A percentile compares a stretch with the other conserved stretches of the same genome.
Conservation (phyloP, 2,113 vertebrate species). For the Notothenia coriiceps region DNA sequence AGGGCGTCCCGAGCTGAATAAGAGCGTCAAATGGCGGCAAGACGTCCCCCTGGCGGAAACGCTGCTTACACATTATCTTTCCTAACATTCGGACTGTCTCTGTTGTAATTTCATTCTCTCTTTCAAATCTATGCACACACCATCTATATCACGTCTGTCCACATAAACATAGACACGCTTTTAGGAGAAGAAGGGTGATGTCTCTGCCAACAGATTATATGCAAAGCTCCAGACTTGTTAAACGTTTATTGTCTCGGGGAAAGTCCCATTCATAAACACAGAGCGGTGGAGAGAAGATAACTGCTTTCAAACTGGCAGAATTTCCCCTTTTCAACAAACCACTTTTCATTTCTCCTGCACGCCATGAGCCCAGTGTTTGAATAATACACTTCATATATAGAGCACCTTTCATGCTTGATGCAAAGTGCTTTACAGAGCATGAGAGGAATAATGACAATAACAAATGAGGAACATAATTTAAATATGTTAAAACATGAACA, state of each 20-base stretch:
- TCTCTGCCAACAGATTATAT: constrained; percentile 38
- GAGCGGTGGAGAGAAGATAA: constrained; percentile 13
- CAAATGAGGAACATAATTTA: not conserved
- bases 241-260: constrained; percentile 55
- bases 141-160: too few relatives aligned
- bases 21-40: too few relatives aligned
- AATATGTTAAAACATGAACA: too few relatives aligned
- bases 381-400: too few relatives aligned
- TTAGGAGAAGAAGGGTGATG: constrained; percentile 18
- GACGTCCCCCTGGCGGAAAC: too few relatives aligned
- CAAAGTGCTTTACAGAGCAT: too few relatives aligned
- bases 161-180: constrained; percentile 19
- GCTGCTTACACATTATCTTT: too few relatives aligned
- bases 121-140: too few relatives aligned
- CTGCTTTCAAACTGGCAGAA: constrained; percentile 22
- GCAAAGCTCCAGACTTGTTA: constrained; percentile 44
- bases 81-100: too few relatives aligned
- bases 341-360: constrained; percentile 32
- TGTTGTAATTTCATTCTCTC: too few relatives aligned
- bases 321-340: constrained; percentile 17
- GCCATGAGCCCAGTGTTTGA: not conserved
- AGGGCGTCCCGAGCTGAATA: too few relatives aligned
- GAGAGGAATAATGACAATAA: not conserved
- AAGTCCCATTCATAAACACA: constrained; percentile 55
- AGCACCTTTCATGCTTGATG: too few relatives aligned